Evolutionary conservation across 53 echinoderm and acorn worm genomes (phyloP).

Genomic region (Henricia sp.): DNA sequence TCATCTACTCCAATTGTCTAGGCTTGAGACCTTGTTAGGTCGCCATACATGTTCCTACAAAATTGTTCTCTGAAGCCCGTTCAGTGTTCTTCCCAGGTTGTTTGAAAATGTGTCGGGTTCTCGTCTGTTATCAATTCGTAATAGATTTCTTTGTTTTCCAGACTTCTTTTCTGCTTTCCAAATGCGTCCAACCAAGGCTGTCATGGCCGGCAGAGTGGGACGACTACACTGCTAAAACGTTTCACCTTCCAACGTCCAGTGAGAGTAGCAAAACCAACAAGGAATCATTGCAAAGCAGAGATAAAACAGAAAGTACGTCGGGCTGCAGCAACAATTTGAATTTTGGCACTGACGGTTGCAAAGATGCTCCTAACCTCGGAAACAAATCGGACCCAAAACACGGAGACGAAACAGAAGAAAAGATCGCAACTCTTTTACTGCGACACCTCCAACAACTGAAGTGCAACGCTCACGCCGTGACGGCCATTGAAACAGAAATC

Average conservation of each 20-base stretch:
- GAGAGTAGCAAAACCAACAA: not conserved
- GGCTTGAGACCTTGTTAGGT: too few species aligned
- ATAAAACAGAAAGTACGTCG: not conserved
- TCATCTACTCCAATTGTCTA: too few species aligned
- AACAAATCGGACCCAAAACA: not conserved
- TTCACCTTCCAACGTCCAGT: not conserved
- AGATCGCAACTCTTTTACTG: constrained; percentile 10
- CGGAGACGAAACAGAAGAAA: too few species aligned
- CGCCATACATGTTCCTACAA: too few species aligned
- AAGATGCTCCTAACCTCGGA: not conserved
- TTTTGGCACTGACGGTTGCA: not conserved
- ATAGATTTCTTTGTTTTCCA: too few species aligned
- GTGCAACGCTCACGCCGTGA: constrained; percentile 93
- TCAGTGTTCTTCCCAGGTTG: too few species aligned
- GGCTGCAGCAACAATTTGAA: not conserved
- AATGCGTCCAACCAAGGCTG: constrained; percentile 52
- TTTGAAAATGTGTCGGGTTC: too few species aligned
- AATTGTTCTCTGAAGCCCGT: too few species aligned
- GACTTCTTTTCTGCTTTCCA: constrained; percentile 66
- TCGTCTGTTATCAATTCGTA: too few species aligned
- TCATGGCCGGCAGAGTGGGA: constrained; percentile 30
- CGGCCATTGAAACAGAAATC: constrained; percentile 59
- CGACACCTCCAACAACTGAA: constrained; percentile 83
- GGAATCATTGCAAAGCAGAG: not conserved
- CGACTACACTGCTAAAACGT: not conserved